Percentiles rank a stretch among this genome's conserved stretches.
Conservation (phyloP, 2,888 invertebrate species). For the Limnephilus lunatus region DNA sequence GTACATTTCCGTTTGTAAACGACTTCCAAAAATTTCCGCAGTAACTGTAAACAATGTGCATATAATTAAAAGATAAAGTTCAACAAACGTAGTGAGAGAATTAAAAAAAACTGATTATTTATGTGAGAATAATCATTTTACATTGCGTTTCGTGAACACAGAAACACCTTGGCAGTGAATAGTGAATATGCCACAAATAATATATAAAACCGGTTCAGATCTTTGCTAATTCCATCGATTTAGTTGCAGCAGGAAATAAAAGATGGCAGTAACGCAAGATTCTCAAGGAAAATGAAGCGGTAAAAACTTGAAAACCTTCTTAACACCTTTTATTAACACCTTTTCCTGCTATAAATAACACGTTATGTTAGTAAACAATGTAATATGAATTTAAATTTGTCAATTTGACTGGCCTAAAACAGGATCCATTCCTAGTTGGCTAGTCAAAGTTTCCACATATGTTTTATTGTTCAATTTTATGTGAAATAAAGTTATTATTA, state of each 20-base stretch:
- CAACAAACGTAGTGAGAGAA: constrained; percentile 38
- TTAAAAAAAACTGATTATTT: constrained; percentile 30
- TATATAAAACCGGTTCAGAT: not conserved
- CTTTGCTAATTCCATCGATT: not conserved
- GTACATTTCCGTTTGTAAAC: constrained; percentile 23
- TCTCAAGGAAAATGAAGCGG: not conserved
- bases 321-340: no score
- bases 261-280: not conserved
- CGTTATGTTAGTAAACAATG: no score
- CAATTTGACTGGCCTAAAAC: no score
- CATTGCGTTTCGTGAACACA: not conserved
- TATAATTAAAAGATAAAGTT: constrained; percentile 50
- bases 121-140: not conserved
- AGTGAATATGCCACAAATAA: no score
- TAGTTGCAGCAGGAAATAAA: not conserved
- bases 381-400: no score
- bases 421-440: no score
- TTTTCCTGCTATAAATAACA: no score
- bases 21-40: constrained; percentile 9
- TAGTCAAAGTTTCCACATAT: no score
- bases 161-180: not conserved
- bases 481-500: no score
- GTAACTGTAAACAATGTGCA: constrained; percentile 46
- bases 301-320: no score
- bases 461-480: no score